These are phyloP conservation scores for Rana temporaria DNA, from an alignment of 2,113 vertebrate species.

Conservation along the genomic window DNA sequence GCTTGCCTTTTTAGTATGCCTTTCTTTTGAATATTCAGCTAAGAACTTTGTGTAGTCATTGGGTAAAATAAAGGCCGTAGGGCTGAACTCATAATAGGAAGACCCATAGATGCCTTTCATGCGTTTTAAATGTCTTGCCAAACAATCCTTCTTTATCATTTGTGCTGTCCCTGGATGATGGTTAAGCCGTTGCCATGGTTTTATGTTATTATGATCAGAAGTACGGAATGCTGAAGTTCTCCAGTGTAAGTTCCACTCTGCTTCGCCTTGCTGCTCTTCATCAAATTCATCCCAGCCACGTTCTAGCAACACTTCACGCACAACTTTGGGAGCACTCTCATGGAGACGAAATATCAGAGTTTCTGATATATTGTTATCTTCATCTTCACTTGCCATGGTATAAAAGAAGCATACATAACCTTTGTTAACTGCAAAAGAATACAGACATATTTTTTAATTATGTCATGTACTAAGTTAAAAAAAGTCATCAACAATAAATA, in stretches of 20 bases:
- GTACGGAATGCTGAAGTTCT: constrained; percentile 69
- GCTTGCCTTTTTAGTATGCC: constrained; percentile 44
- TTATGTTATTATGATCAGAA: constrained; percentile 68
- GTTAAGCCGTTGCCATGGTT: constrained; percentile 82
- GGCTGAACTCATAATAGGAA: constrained; percentile 76
- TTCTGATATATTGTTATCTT: background rate
- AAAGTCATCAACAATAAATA: too few species aligned
- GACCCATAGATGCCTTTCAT: constrained; percentile 74
- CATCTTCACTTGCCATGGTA: constrained; percentile 27
- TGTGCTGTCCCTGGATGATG: constrained; percentile 77
- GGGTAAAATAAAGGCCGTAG: constrained; percentile 76
- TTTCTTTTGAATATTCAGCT: constrained; percentile 71
- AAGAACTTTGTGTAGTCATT: constrained; percentile 76
- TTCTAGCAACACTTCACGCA: constrained; percentile 81
- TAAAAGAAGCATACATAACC: background rate
- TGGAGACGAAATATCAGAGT: constrained; percentile 76
- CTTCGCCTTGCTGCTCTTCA: constrained; percentile 59
- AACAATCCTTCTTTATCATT: constrained; percentile 80
- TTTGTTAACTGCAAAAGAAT: constrained; percentile 26
- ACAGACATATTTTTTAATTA: too few species aligned
- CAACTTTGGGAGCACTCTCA: constrained; percentile 66
- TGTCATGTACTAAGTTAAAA: too few species aligned
- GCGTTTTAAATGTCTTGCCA: constrained; percentile 75
- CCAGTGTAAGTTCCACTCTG: constrained; percentile 83
- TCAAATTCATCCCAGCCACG: constrained; percentile 76